Conservation (phyloP, 1,140 invertebrate genomes). For the Mizuhopecten yessoensis region DNA sequence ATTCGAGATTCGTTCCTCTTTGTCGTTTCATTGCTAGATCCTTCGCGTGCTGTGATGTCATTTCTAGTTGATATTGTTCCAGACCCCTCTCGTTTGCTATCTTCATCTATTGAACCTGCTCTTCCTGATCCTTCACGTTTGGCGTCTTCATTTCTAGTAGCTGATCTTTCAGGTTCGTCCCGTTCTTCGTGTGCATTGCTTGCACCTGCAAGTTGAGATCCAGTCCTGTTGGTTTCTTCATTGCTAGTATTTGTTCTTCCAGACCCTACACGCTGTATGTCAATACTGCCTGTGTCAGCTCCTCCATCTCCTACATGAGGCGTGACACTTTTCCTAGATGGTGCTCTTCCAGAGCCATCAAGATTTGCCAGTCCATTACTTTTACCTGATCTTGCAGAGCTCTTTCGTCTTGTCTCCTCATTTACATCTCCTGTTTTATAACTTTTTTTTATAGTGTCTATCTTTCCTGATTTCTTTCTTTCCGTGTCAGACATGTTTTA, state of each 20-base stretch:
- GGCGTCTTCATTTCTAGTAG: neutral
- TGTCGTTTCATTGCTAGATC: no score
- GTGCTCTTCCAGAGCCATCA: neutral
- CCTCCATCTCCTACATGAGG: no score
- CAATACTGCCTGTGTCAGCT: neutral
- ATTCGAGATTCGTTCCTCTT: no score
- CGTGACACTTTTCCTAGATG: no score
- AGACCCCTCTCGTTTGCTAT: no score
- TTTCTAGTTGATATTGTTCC: no score
- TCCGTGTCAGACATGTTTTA: neutral
- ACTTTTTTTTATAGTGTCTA: no score
- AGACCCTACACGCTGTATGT: neutral
- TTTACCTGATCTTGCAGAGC: neutral
- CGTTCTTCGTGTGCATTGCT: neutral
- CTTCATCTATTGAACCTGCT: neutral
- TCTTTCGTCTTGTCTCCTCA: neutral
- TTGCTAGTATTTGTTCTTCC: neutral
- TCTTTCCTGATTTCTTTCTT: no score
- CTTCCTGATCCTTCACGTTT: neutral
- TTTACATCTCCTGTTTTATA: no score
- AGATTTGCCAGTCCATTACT: neutral
- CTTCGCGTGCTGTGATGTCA: no score
- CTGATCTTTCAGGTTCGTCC: neutral
- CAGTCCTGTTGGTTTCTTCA: neutral
- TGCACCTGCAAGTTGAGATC: neutral